Percentiles rank a stretch among this genome's conserved stretches.
phyloP scores from a whole-genome alignment of 2,888 invertebrate species.

The Nephrocerus scutellatus region DNA sequence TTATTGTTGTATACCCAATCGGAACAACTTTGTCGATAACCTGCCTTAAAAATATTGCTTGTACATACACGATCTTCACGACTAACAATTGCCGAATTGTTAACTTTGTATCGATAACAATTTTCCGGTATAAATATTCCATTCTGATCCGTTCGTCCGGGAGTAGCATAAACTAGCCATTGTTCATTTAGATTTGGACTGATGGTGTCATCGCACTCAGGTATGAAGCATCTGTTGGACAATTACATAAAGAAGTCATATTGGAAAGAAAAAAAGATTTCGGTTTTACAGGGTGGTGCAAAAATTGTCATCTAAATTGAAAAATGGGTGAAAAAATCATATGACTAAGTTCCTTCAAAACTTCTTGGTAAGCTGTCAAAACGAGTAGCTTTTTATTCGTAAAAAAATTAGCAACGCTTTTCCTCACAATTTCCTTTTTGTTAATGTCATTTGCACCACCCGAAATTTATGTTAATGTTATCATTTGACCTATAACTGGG shows the following conservation, averaged over 20 bases:
- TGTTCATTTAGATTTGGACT: slow-evolving; percentile 28
- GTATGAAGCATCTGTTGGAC: slow-evolving; percentile 50
- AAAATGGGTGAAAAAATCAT: too few species aligned
- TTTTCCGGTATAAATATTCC: slow-evolving; percentile 38
- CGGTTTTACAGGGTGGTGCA: neutral
- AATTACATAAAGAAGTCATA: slow-evolving; percentile 2
- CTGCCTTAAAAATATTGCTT: slow-evolving; percentile 39
- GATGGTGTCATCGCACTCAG: slow-evolving; percentile 49
- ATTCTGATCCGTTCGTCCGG: slow-evolving; percentile 36
- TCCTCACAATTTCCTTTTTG: too few species aligned
- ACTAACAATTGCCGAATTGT: slow-evolving; percentile 16
- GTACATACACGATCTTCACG: slow-evolving; percentile 31
- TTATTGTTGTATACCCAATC: slow-evolving; percentile 51
- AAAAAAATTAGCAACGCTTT: too few species aligned
- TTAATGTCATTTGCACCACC: neutral
- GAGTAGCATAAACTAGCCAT: slow-evolving; percentile 52
- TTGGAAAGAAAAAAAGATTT: slow-evolving; percentile 1
- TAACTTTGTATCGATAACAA: slow-evolving; percentile 34
- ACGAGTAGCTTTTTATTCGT: too few species aligned
- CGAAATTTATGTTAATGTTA: neutral
- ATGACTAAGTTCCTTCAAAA: too few species aligned
- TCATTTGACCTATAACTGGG: slow-evolving; percentile 53
- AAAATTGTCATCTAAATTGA: too few species aligned
- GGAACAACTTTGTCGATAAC: slow-evolving; percentile 44
- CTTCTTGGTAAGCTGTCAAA: too few species aligned